These are phyloP conservation scores for Etheostoma spectabile DNA, from an alignment of 2,113 vertebrate genomes.

Conservation along the genomic window DNA sequence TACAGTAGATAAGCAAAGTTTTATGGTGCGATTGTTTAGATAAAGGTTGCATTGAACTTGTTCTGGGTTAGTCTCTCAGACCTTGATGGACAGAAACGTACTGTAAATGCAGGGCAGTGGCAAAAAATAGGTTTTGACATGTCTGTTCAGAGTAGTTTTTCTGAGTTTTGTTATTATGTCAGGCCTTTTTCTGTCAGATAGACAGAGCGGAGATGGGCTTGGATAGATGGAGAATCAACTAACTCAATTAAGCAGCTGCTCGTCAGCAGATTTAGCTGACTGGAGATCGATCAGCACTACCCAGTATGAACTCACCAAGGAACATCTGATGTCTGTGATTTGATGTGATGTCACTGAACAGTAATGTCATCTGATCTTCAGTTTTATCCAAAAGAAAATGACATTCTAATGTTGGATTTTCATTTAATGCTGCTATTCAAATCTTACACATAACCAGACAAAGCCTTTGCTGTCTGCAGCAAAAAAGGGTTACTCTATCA, in stretches of 20 bases:
- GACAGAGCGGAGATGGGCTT: not conserved
- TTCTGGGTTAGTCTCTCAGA: slow-evolving; percentile 7
- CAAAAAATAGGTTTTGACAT: not conserved
- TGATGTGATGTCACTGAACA: slow-evolving; percentile 21
- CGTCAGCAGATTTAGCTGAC: slow-evolving; percentile 25
- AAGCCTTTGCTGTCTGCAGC: not conserved
- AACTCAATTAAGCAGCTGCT: slow-evolving; percentile 45
- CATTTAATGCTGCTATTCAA: slow-evolving; percentile 17
- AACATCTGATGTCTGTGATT: slow-evolving; percentile 31
- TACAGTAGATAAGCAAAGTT: not conserved
- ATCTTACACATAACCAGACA: not conserved
- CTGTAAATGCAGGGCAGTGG: slow-evolving; percentile 23
- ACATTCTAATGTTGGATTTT: not conserved
- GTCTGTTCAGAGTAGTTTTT: not conserved
- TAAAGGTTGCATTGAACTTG: slow-evolving; percentile 26
- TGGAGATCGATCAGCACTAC: slow-evolving; percentile 16
- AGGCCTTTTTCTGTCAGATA: slow-evolving; percentile 1
- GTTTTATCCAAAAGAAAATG: slow-evolving; percentile 16
- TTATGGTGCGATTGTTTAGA: slow-evolving; percentile 6
- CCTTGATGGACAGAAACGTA: slow-evolving; percentile 18
- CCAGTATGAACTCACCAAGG: slow-evolving; percentile 32
- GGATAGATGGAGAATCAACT: slow-evolving; percentile 20
- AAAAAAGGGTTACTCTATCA: slow-evolving; percentile 21
- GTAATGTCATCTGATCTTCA: slow-evolving; percentile 15
- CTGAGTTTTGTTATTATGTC: slow-evolving; percentile 1